Percentiles rank a stretch among this genome's conserved stretches.
phyloP scores from a whole-genome alignment of 1,140 invertebrate genomes.

The Drosophila varians region DNA sequence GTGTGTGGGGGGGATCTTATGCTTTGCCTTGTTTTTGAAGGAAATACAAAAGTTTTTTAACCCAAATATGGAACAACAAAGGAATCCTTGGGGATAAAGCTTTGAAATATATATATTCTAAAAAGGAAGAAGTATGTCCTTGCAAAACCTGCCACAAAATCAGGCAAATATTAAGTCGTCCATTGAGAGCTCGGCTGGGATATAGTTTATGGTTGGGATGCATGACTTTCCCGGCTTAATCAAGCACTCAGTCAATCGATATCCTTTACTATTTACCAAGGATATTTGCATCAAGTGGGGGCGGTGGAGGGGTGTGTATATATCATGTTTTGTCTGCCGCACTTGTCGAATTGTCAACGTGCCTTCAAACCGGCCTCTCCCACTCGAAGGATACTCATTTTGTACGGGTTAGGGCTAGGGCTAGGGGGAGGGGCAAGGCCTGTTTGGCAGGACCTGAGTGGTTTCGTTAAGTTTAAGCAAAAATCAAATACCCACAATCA shows the following conservation, averaged over 20 bases:
- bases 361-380: constrained; percentile 30
- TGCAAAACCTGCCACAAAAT: too few species aligned
- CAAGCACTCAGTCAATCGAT: constrained; percentile 61
- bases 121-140: too few species aligned
- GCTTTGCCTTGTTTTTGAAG: too few species aligned
- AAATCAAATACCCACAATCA: constrained; percentile 72
- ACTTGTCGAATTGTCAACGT: constrained; percentile 80
- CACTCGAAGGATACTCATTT: not conserved
- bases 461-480: constrained; percentile 22
- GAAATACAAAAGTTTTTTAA: too few species aligned
- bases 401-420: not conserved
- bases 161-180: constrained; percentile 31
- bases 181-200: constrained; percentile 24
- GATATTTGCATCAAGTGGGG: not conserved
- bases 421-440: not conserved
- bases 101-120: too few species aligned
- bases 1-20: too few species aligned
- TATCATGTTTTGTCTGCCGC: constrained; percentile 43
- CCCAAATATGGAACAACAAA: too few species aligned
- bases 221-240: constrained; percentile 72
- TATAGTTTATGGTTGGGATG: constrained; percentile 59
- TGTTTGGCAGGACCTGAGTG: constrained; percentile 1
- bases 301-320: constrained; percentile 6
- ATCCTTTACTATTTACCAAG: not conserved
- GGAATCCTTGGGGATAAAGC: too few species aligned